Evolutionary conservation across 2,888 invertebrate genomes (phyloP).

Genomic region (Cephus spinipes): DNA sequence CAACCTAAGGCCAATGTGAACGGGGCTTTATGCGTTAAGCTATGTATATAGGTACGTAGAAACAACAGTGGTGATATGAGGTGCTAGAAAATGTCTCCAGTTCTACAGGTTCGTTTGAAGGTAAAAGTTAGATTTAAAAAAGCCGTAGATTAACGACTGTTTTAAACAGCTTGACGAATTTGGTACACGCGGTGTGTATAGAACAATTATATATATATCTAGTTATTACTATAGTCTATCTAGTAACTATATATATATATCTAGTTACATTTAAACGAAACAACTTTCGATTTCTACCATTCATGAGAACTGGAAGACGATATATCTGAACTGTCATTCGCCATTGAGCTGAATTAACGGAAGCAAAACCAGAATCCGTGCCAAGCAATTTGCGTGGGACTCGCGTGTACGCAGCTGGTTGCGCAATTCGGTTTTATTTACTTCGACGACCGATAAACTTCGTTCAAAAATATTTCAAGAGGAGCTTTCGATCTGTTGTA

Average conservation of each 20-base stretch:
- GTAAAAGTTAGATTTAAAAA: background rate
- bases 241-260: no score
- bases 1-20: background rate
- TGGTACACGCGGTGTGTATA: background rate
- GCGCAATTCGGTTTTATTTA: background rate
- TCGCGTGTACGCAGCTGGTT: background rate
- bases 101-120: background rate
- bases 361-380: background rate
- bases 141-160: background rate
- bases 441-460: background rate
- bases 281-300: background rate
- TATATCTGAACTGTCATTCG: background rate
- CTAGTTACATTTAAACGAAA: background rate
- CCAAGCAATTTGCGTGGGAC: background rate
- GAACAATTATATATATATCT: no score
- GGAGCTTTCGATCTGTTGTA: background rate
- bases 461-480: background rate
- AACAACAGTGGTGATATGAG: background rate
- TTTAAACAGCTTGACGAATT: background rate
- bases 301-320: background rate
- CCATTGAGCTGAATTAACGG: background rate
- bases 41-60: background rate
- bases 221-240: no score
- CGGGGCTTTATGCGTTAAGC: background rate
- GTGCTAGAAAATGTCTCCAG: background rate